Evolutionary conservation across 1,140 invertebrate species (phyloP), one percentile per base, ranked within the genome.

Genomic region (Cyrtorhinus lividipennis): DNA sequence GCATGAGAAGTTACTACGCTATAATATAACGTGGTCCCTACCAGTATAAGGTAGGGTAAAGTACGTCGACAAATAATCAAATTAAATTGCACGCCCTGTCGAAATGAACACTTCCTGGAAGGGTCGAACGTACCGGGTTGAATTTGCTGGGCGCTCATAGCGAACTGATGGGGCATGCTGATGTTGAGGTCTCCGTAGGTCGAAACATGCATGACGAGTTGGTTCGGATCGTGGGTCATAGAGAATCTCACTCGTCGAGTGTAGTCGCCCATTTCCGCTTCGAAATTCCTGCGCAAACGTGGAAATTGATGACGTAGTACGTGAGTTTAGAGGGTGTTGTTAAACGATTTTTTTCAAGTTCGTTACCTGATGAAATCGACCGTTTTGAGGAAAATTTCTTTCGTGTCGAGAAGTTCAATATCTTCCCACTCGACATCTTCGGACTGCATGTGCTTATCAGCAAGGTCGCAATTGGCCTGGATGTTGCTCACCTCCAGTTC

Each of bases 401-500:
- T 95, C 53, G 90, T 88, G 71, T 94, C 91, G 76, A 95, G 88
- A 26, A 93, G 78, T 72, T 93, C 90, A 61, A 83, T 83, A 70
- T 95, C 87, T 68, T 91, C 87, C 88, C 88, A 91, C 63, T 88
- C 82, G 18, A 87, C 83, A 13, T 68, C 70, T 66, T 87, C 87
- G 69, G 90, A 84, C 70, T 86, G 85, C 81, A 94, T 87, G 75
- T 92, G 84, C 74, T 91, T 91, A 75, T 98, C 94, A n/a, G 90
- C 91, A 64, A 96, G 79, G 73, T 98, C 93, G 77, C 92, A 95
- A 74, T 97, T 97, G 71, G 90, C 92, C 68, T 65, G 81, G 63
- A 97, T 93, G 74, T 95, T 97, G 56, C 83, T 82, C 69, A 95
- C 86, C 76, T 98, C 94, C 71, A 87, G 81, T 71, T 95, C 90